Evolutionary conservation across 2,797 vertebrate species (phyloP).

Genomic region (Platalea minor): DNA sequence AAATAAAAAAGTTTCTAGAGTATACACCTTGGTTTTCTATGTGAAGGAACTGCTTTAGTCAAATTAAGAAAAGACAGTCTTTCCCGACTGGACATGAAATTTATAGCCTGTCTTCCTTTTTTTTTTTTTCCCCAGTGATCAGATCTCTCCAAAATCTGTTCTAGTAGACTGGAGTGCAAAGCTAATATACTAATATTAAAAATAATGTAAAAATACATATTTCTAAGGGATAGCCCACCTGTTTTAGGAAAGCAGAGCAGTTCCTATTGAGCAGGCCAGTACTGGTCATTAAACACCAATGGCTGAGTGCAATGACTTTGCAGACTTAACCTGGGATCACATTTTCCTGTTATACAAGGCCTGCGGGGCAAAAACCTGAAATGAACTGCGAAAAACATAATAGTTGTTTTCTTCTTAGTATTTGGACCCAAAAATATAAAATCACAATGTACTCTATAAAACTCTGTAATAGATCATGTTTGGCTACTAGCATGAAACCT

Average conservation of each 20-base stretch:
- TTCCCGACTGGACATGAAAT: background rate
- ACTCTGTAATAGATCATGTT: constrained; percentile 50
- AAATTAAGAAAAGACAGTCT: background rate
- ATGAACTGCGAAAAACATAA: constrained; percentile 64
- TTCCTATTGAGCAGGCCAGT: constrained; percentile 77
- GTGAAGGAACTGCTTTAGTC: background rate
- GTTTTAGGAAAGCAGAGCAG: constrained; percentile 71
- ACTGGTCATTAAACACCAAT: constrained; percentile 81
- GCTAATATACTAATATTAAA: constrained; percentile 37
- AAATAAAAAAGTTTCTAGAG: background rate
- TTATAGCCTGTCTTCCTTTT: background rate
- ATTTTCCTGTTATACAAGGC: constrained; percentile 70
- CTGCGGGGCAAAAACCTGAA: constrained; percentile 68
- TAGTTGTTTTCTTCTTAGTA: constrained; percentile 47
- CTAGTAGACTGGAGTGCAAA: constrained; percentile 22
- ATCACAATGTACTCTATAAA: constrained; percentile 38
- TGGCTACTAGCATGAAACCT: background rate
- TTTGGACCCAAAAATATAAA: constrained; percentile 42
- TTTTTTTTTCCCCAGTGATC: background rate
- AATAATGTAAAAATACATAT: constrained; percentile 41
- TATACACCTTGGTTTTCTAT: background rate
- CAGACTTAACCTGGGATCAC: constrained; percentile 68
- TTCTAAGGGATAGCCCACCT: constrained; percentile 26
- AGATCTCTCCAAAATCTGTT: constrained; percentile 19
- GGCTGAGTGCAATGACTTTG: constrained; percentile 67